Conservation (phyloP, 2,888 invertebrate species). For the Cantharis rufa region DNA sequence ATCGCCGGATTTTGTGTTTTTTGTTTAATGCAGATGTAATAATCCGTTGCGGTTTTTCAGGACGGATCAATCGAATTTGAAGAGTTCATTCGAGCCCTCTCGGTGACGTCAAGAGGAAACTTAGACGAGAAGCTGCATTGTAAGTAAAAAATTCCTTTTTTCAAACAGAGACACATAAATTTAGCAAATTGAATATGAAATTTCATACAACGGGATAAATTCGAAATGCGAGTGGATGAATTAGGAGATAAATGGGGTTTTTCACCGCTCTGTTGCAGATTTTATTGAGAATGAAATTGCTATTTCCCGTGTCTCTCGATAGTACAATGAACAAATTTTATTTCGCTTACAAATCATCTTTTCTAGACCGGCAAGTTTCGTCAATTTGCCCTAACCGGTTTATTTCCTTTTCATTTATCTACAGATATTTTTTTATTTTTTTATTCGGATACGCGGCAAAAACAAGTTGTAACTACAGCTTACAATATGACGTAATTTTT, state of each 20-base stretch:
- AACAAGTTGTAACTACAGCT: too few species aligned
- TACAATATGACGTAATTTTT: not conserved
- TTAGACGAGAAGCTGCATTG: slow-evolving; percentile 98
- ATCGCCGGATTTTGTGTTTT: not conserved
- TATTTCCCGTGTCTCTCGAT: slow-evolving; percentile 5
- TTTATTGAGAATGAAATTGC: slow-evolving; percentile 19
- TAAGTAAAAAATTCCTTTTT: slow-evolving; percentile 63
- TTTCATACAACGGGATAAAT: slow-evolving; percentile 8
- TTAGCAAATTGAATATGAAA: not conserved
- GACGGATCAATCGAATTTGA: slow-evolving; percentile 99
- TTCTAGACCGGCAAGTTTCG: not conserved
- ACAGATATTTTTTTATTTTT: not conserved
- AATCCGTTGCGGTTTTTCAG: slow-evolving; percentile 59
- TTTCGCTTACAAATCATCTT: slow-evolving; percentile 18
- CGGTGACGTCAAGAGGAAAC: slow-evolving; percentile 97
- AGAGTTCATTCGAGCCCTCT: slow-evolving; percentile 97
- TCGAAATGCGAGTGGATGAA: slow-evolving; percentile 9
- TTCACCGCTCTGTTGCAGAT: slow-evolving; percentile 13
- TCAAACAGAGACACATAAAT: not conserved
- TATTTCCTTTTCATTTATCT: not conserved
- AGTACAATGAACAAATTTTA: slow-evolving; percentile 6
- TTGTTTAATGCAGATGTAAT: slow-evolving; percentile 7
- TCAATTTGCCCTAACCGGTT: not conserved
- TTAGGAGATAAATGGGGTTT: slow-evolving; percentile 9
- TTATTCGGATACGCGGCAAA: not conserved